Conservation (phyloP, 2,888 invertebrate genomes). For the Rhagium mordax region DNA sequence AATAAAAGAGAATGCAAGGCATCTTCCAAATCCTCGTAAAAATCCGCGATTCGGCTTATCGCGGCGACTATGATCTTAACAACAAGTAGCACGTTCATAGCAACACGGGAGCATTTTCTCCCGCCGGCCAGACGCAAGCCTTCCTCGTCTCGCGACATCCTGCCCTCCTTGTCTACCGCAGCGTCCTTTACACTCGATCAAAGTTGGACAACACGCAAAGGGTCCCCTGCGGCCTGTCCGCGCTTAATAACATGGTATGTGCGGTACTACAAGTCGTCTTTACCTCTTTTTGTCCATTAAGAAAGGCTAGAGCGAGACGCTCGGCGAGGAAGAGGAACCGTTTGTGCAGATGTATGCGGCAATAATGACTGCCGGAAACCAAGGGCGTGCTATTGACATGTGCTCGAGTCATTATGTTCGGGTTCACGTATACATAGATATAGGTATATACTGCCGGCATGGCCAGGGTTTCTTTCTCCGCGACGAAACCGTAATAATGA, state of each 20-base stretch:
- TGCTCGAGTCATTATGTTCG: slow-evolving; percentile 51
- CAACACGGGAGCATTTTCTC: slow-evolving; percentile 10
- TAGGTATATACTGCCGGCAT: neutral
- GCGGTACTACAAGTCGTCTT: neutral
- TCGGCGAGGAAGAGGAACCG: slow-evolving; percentile 24
- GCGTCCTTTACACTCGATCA: neutral
- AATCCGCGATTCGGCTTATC: slow-evolving; percentile 26
- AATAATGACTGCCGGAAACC: slow-evolving; percentile 57
- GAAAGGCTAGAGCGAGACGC: neutral
- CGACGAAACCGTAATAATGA: slow-evolving; percentile 41
- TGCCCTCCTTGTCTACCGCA: slow-evolving; percentile 4
- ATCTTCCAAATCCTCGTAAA: slow-evolving; percentile 18
- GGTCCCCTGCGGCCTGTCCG: neutral
- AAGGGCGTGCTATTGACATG: slow-evolving; percentile 59
- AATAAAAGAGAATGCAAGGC: slow-evolving; percentile 9
- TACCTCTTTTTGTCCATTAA: slow-evolving; percentile 5
- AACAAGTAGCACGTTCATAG: slow-evolving; percentile 29
- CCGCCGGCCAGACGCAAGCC: slow-evolving; percentile 10
- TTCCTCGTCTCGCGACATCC: neutral
- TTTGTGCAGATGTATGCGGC: slow-evolving; percentile 48
- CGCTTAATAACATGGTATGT: neutral
- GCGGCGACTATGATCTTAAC: slow-evolving; percentile 9
- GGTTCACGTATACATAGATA: slow-evolving; percentile 16
- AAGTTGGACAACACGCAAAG: slow-evolving; percentile 1
- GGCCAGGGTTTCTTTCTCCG: slow-evolving; percentile 17